A percentile compares a stretch with the other conserved stretches of the same genome.
Evolutionary conservation across 2,797 vertebrate genomes (phyloP).

Genomic region (Phrynocephalus vlangalii): DNA sequence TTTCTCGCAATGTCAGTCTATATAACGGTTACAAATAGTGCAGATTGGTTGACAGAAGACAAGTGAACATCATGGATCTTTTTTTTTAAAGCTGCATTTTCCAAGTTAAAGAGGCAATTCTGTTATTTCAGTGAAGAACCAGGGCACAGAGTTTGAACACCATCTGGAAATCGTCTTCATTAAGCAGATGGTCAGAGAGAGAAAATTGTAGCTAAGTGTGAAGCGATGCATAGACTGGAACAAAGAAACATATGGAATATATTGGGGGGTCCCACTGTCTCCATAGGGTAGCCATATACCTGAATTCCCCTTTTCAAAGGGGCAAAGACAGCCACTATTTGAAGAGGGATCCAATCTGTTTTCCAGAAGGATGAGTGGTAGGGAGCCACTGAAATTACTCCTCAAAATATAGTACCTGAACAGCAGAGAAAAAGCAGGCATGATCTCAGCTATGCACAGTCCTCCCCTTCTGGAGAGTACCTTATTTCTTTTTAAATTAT

Average conservation of each 20-base stretch:
- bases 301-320: neutral
- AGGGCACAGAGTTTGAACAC: neutral
- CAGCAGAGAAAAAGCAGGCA: neutral
- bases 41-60: neutral
- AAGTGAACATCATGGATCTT: neutral
- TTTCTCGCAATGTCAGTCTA: neutral
- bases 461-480: too few species aligned
- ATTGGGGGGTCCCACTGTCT: neutral
- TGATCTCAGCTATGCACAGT: too few species aligned
- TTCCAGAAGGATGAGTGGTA: neutral
- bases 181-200: conserved; percentile 1
- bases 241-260: neutral
- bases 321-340: neutral
- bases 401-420: too few species aligned
- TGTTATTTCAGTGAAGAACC: neutral
- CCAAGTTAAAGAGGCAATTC: neutral
- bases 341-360: neutral
- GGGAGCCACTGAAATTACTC: too few species aligned
- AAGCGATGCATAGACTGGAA: neutral
- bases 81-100: neutral
- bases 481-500: too few species aligned
- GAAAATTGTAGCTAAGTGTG: neutral
- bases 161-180: neutral
- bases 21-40: neutral
- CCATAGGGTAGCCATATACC: neutral